A percentile compares a stretch with the other conserved stretches of the same genome.
Evolutionary conservation across 2,888 invertebrate species (phyloP).

Genomic region (Zootermopsis nevadensis): DNA sequence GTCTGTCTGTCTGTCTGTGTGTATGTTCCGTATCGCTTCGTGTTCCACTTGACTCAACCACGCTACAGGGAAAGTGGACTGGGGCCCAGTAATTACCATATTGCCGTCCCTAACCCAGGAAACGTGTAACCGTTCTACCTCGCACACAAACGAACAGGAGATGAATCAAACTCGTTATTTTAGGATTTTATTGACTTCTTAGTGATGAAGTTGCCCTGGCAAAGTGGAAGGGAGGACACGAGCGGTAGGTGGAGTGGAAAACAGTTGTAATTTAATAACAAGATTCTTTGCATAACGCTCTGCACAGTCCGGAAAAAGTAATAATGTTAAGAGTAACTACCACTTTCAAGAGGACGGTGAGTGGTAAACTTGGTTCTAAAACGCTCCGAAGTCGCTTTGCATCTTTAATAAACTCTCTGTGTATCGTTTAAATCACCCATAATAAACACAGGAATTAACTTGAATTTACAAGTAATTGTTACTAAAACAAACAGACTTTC

Average conservation of each 20-base stretch:
- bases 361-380: too few species aligned
- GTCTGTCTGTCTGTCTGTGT: background rate
- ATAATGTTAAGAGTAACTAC: background rate
- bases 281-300: slow-evolving; percentile 6
- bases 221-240: background rate
- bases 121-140: background rate
- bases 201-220: slow-evolving; percentile 16
- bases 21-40: background rate
- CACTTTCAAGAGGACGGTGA: too few species aligned
- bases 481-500: too few species aligned
- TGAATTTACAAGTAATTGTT: too few species aligned
- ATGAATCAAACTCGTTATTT: slow-evolving; percentile 38
- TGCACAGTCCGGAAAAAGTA: background rate
- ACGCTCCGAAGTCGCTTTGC: too few species aligned
- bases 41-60: slow-evolving; percentile 30
- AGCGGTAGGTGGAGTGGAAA: background rate
- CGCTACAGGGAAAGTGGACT: slow-evolving; percentile 12
- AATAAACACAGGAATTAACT: too few species aligned
- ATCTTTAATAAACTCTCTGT: too few species aligned
- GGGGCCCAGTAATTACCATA: slow-evolving; percentile 36
- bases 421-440: too few species aligned
- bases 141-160: background rate
- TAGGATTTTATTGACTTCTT: slow-evolving; percentile 41
- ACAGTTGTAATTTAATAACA: slow-evolving; percentile 28
- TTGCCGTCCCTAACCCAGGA: slow-evolving; percentile 40